phyloP scores from a whole-genome alignment of 1,140 invertebrate species.

The Monochamus saltuarius region DNA sequence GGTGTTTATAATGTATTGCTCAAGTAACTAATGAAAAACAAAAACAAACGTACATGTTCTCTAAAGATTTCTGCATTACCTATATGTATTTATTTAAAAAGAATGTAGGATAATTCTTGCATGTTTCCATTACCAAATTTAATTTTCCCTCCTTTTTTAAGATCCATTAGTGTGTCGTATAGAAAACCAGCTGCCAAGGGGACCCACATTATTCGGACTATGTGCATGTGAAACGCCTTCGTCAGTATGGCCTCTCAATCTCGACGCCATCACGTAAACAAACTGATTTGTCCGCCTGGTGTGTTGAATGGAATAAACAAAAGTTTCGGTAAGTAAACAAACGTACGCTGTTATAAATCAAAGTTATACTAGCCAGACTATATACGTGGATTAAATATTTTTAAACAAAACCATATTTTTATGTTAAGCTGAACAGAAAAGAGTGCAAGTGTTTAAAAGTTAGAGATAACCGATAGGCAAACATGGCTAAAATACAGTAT shows the following conservation, averaged over 20 bases:
- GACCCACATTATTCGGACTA: no score
- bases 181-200: no score
- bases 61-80: no score
- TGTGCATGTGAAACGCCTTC: constrained; percentile 18
- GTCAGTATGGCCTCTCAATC: constrained; percentile 20
- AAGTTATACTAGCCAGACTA: constrained; percentile 27
- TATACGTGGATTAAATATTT: constrained; percentile 16
- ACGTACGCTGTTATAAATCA: constrained; percentile 24
- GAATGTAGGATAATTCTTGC: no score
- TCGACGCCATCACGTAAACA: constrained; percentile 29
- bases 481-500: no score
- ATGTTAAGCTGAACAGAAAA: no score
- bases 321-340: constrained; percentile 27
- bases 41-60: no score
- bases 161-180: not conserved
- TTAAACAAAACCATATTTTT: constrained; percentile 16
- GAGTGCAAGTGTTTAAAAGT: no score
- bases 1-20: no score
- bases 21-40: no score
- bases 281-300: constrained; percentile 19
- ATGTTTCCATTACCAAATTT: constrained; percentile 11
- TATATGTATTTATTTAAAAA: no score
- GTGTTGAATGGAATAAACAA: constrained; percentile 29
- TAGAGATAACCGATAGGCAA: not conserved
- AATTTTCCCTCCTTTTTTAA: constrained; percentile 18